Base-by-base conservation (phyloP, 2,888 invertebrate genomes). In the Prostheceraeus crozeri region DNA sequence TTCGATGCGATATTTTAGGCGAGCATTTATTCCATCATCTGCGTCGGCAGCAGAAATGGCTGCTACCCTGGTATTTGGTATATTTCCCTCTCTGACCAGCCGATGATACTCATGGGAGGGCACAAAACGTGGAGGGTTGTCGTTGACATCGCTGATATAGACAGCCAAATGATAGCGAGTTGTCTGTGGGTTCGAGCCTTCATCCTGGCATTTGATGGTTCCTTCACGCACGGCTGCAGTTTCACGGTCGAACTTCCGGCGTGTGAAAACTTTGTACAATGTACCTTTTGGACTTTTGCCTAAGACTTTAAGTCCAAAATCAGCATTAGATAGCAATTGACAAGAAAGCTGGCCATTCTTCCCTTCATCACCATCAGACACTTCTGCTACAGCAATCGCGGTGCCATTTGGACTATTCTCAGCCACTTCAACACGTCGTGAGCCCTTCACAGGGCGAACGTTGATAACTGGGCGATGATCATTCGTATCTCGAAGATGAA, bases 401-500 rank as follows among this genome's bases (percentile, higher is more conserved):
- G 23, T 2, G n/a, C 40, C 40, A 14, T 40, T 21, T 8, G 25
- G 25, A 4, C 3, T n/a, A 25, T 48, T 57, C 28, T 57, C 57
- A 3, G 21, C 6, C 14, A 57, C n/a, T 28, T 57, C 46, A 11
- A 57, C 21, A n/a, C n/a, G n/a, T n/a, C n/a, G n/a, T n/a, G n/a
- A n/a, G 16, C 16, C 3, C 16, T 21, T 21, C n/a, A 21, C n/a
- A 21, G 25, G 23, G 27, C 23, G 40, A 2, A 57, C 31, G 3
- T 21, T 40, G 11, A 59, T 57, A 3, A 23, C 27, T n/a, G 59
- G 59, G 10, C 56, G 23, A 28, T 59, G 57, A 30, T 59, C 55
- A 40, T 59, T 59, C 1, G 31, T n/a, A 19, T 59, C 59, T 8
- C 40, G 33, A 3, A 59, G 59, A 23, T 58, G 35, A 27, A 59